Base-by-base conservation (phyloP, 2,113 vertebrate species). In the Phaethon lepturus region DNA sequence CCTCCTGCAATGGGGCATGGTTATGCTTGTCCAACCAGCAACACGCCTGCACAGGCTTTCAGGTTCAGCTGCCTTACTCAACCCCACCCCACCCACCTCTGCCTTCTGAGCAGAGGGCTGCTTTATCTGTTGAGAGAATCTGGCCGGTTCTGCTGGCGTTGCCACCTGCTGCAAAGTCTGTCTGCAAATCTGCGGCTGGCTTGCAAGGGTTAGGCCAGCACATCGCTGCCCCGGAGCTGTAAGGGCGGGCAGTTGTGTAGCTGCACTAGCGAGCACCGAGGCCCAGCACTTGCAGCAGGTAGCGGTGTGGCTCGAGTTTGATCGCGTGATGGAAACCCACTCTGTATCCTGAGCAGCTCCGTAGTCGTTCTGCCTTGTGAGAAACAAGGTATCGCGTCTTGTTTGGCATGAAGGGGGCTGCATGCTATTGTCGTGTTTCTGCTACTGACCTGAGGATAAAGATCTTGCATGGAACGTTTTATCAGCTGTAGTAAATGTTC, bases 401-500 rank as follows among this genome's bases (percentile, higher is more conserved):
- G 72, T 81, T 91, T 73, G 87, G 59, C 72, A 4, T 3, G 11
- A 40, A 52, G 38, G 6, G 40, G 28, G 26, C 28, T 50, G 24
- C 8, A 0, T 22, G 10, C 44, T 47, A 2, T 28, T 68, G 69
- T 44, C 73, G 85, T 9, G 31, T 52, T 93, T 53, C 64, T 58
- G 87, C 81, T 1, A 0, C 58, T 23, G 84, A 73, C 85, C 74
- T 10, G 11, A n/a, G 77, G 96, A 82, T 91, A 87, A 91, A 66
- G 74, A 87, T 89, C 90, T 87, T 40, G 53, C 73, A 13, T 7
- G 17, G 62, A 91, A 53, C 58, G 14, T 85, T 94, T 93, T 85
- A 85, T 94, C 87, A 87, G 84, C 87, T 75, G 52, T 60, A 85
- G 87, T 74, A 52, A 79, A 91, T 60, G 85, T 79, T 94, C 84